phyloP scores from a whole-genome alignment of 2,113 vertebrate genomes.

The Larimichthys crocea region DNA sequence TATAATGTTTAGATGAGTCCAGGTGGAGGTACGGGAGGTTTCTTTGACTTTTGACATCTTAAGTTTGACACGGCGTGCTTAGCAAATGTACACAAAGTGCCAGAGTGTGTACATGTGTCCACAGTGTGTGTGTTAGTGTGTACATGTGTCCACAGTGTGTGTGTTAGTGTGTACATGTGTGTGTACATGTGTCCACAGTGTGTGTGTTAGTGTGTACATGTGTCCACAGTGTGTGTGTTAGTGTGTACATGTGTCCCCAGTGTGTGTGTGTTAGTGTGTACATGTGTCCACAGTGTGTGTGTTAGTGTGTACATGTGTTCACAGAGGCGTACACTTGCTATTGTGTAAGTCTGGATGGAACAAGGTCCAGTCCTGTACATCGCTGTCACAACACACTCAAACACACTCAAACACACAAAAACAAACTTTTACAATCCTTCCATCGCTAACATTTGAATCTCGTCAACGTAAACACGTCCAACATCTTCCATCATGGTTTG shows the following conservation, averaged over 20 bases:
- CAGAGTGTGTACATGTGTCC: neutral
- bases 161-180: slow-evolving; percentile 19
- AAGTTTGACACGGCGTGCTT: slow-evolving; percentile 33
- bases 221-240: slow-evolving; percentile 14
- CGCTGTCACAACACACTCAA: slow-evolving; percentile 23
- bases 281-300: slow-evolving; percentile 25
- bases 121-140: slow-evolving; percentile 27
- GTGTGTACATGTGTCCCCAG: neutral
- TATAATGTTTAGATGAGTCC: neutral
- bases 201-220: slow-evolving; percentile 35
- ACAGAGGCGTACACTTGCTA: slow-evolving; percentile 16
- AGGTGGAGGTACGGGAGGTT: neutral
- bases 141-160: slow-evolving; percentile 22
- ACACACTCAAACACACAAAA: slow-evolving; percentile 21
- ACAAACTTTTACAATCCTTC: neutral
- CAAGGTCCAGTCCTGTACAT: neutral
- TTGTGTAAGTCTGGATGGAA: slow-evolving; percentile 42
- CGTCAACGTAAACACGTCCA: too few relatives aligned
- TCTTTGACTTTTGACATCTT: slow-evolving; percentile 33
- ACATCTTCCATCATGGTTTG: too few relatives aligned
- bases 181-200: slow-evolving; percentile 25
- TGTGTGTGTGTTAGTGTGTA: slow-evolving; percentile 29
- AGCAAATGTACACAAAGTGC: neutral
- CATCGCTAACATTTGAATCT: too few relatives aligned
- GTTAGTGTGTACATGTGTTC: slow-evolving; percentile 38